Evolutionary conservation across 2,888 invertebrate species (phyloP), one percentile per base, ranked within the genome.

Genomic region (Incurvaria masculella): DNA sequence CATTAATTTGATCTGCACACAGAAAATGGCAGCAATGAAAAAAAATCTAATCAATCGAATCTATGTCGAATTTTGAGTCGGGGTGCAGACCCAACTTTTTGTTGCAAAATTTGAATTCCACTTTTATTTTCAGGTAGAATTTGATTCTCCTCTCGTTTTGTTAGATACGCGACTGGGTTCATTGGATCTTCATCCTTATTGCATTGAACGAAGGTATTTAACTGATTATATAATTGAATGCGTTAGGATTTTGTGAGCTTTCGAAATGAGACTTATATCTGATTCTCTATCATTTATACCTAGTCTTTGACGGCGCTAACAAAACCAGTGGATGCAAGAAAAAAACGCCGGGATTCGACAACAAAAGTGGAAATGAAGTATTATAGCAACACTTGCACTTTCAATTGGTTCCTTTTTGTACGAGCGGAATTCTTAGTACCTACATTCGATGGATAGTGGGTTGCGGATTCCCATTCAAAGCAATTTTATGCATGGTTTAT

Each of bases 341-440:
- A n/a, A 72, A 73, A 69, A 60, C 61, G 55, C 57, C 58, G 69
- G 72, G 72, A 73, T 69, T 65, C 59, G 63, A 61, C 62, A 61
- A 64, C 62, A 64, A 63, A 46, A 69, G 68, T 65, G 67, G 69
- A 72, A 72, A 72, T 70, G 66, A 72, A 72, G 72, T 69, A 72
- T 72, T 72, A 70, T 74, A 68, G 72, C 65, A 69, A 75, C 79
- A 79, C 79, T 79, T 79, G 76, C 79, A 74, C 76, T 79, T 76
- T 79, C 73, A 61, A 65, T 65, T 61, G 63, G 57, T 61, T 19
- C 60, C 33, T 33, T 33, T 33, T 33, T 33, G 33, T 33, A 33
- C 33, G 14, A 33, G 8, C 3, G 33, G 33, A 33, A 33, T 33
- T 33, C 33, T 33, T n/a, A n/a, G n/a, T n/a, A n/a, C n/a, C n/a